These are phyloP conservation scores for Darevskia nairensis DNA, from an alignment of 2,797 vertebrate genomes.

Conservation along the genomic window DNA sequence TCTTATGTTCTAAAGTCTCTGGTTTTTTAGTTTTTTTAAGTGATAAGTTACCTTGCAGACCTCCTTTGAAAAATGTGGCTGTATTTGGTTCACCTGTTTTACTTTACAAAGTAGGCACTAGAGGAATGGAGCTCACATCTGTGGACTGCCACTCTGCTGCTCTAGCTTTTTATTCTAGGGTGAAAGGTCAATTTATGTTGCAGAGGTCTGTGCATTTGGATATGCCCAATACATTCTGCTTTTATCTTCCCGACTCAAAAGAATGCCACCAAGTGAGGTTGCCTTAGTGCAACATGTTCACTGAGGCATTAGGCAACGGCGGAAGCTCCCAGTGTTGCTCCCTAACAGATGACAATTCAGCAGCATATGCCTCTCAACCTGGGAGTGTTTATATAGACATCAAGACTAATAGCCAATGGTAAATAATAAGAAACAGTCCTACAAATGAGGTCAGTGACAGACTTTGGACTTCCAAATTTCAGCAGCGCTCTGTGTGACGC, in stretches of 20 bases:
- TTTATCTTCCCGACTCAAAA: not conserved
- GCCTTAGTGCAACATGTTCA: not conserved
- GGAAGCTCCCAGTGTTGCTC: not conserved
- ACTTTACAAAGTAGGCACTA: not conserved
- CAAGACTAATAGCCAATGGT: not conserved
- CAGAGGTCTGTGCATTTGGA: not conserved
- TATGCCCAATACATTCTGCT: not conserved
- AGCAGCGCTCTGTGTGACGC: too few species aligned
- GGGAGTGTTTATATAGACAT: not conserved
- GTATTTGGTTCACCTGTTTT: not conserved
- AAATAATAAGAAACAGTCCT: not conserved
- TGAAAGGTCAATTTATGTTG: not conserved
- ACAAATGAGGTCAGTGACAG: too few species aligned
- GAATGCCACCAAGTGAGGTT: not conserved
- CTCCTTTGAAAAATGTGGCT: not conserved
- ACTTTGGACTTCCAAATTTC: too few species aligned
- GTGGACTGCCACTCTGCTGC: too few species aligned
- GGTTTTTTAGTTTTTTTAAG: too few species aligned
- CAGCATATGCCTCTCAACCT: not conserved
- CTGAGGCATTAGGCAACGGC: not conserved
- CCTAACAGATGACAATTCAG: not conserved
- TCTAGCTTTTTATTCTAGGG: not conserved
- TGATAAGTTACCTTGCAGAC: not conserved
- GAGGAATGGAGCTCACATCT: too few species aligned
- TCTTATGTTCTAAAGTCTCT: too few species aligned